phyloP scores from a whole-genome alignment of 2,797 vertebrate genomes.

The Bucorvus abyssinicus region DNA sequence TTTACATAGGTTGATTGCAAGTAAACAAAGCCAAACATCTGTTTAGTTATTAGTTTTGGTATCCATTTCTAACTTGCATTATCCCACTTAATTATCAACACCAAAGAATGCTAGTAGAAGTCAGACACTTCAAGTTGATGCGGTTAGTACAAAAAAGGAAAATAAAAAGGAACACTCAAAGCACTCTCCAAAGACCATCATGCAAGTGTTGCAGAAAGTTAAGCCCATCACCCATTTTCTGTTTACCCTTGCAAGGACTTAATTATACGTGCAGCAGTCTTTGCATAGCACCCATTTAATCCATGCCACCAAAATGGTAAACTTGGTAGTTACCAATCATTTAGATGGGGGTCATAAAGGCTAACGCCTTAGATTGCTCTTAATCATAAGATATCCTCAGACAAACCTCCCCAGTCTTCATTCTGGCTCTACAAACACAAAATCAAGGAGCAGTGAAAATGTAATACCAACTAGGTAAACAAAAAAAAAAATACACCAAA shows the following conservation, averaged over 20 bases:
- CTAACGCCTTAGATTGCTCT: conserved; percentile 81
- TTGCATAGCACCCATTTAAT: conserved; percentile 80
- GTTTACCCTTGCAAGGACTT: conserved; percentile 71
- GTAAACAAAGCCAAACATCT: conserved; percentile 68
- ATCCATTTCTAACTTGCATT: conserved; percentile 68
- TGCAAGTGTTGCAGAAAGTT: conserved; percentile 76
- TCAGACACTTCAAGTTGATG: conserved; percentile 73
- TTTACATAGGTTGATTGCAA: conserved; percentile 59
- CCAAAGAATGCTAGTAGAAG: conserved; percentile 69
- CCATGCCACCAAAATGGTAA: conserved; percentile 88
- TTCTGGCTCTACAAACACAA: conserved; percentile 92
- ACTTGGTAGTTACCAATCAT: conserved; percentile 88
- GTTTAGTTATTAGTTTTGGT: conserved; percentile 70
- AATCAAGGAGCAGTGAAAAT: conserved; percentile 83
- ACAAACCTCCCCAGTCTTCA: conserved; percentile 97
- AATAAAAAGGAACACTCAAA: conserved; percentile 70
- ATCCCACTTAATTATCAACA: conserved; percentile 64
- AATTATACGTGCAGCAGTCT: conserved; percentile 81
- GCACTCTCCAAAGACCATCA: conserved; percentile 73
- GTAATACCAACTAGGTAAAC: conserved; percentile 33
- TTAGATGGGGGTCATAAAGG: conserved; percentile 78
- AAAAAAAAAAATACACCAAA: neutral
- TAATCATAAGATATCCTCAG: conserved; percentile 95
- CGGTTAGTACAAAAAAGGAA: conserved; percentile 76
- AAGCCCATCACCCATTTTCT: conserved; percentile 69